Conservation (phyloP, 2,888 invertebrate genomes). For the Deilephila elpenor region DNA sequence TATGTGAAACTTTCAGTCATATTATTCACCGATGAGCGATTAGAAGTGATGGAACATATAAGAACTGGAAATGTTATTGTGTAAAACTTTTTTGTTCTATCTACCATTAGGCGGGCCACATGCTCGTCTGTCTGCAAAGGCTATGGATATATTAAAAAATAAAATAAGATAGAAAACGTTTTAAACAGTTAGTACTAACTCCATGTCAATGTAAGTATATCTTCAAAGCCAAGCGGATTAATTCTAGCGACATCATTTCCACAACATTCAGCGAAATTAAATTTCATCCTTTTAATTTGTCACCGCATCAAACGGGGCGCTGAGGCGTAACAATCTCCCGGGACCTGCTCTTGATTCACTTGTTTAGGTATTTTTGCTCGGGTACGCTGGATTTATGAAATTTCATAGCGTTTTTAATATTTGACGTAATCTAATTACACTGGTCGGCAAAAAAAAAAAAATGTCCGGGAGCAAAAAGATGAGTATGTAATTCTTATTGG, state of each 20-base stretch:
- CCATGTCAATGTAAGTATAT: neutral
- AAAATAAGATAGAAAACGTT: no score
- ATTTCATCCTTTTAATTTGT: constrained; percentile 33
- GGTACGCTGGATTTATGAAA: neutral
- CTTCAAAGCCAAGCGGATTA: neutral
- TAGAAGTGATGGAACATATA: constrained; percentile 37
- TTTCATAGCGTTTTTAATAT: neutral
- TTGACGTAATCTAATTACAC: no score
- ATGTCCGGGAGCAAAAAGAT: no score
- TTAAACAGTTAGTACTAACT: no score
- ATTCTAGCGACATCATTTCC: neutral
- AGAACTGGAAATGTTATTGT: constrained; percentile 31
- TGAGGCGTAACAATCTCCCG: constrained; percentile 5
- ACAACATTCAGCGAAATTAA: constrained; percentile 37
- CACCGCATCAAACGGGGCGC: constrained; percentile 17
- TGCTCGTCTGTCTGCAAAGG: no score
- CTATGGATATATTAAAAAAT: no score
- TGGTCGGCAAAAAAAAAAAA: no score
- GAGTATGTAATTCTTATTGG: no score
- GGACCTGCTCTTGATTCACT: neutral
- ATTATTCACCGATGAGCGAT: constrained; percentile 79
- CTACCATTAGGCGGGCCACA: neutral
- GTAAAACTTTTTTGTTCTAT: constrained; percentile 23
- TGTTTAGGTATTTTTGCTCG: constrained; percentile 10
- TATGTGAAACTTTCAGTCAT: constrained; percentile 76